These are phyloP conservation scores for Sternarchorhynchus goeldii DNA, from an alignment of 2,797 vertebrate species.

Conservation along the genomic window DNA sequence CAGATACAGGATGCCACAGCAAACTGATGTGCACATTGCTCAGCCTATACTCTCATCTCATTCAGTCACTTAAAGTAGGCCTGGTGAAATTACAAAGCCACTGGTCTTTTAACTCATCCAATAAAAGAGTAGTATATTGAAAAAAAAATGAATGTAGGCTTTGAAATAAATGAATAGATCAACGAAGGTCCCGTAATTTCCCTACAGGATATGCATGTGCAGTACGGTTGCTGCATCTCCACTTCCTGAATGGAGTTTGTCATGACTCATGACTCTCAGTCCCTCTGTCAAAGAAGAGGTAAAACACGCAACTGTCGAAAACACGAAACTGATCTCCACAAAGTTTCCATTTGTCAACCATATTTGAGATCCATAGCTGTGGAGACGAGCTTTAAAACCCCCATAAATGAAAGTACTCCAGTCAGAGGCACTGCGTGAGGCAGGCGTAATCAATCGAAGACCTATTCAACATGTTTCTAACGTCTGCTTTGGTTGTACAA, in stretches of 20 bases:
- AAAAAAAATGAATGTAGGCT: too few relatives aligned
- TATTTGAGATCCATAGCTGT: neutral
- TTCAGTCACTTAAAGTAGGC: too few relatives aligned
- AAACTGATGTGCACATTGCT: too few relatives aligned
- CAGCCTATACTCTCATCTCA: too few relatives aligned
- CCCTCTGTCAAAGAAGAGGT: neutral
- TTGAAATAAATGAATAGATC: too few relatives aligned
- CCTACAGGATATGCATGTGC: neutral
- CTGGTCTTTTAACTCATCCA: too few relatives aligned
- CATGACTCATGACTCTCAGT: conserved; percentile 6
- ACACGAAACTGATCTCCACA: neutral
- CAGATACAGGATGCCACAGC: neutral
- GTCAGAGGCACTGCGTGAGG: neutral
- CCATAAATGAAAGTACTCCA: neutral
- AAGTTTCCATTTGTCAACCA: neutral
- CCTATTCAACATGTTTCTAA: neutral
- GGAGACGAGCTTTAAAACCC: neutral
- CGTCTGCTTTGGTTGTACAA: neutral
- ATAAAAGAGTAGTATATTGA: too few relatives aligned
- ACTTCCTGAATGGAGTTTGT: neutral
- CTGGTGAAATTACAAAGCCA: too few relatives aligned
- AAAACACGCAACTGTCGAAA: neutral
- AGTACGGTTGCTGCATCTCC: conserved; percentile 33
- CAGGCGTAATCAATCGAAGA: neutral
- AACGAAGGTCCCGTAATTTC: too few relatives aligned